A percentile compares a stretch with the other conserved stretches of the same genome.
These are phyloP conservation scores for Pyrrhia umbra DNA, from an alignment of 2,888 invertebrate genomes.

Conservation along the genomic window DNA sequence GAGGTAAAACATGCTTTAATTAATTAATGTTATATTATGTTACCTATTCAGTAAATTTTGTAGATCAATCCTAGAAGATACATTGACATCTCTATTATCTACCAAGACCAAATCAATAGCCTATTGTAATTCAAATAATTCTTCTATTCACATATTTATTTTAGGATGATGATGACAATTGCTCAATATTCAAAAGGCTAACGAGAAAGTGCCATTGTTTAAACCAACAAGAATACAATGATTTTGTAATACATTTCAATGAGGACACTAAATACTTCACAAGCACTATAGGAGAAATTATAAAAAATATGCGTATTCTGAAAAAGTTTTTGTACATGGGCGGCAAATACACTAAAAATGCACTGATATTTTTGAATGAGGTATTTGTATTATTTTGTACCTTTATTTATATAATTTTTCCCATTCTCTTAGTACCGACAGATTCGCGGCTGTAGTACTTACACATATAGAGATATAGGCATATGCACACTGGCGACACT, in stretches of 20 bases:
- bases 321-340: slow-evolving; percentile 86
- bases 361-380: slow-evolving; percentile 82
- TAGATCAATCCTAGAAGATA: background rate
- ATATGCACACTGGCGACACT: no score
- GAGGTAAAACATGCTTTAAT: slow-evolving; percentile 63
- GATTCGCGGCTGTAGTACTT: no score
- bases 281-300: slow-evolving; percentile 79
- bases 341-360: slow-evolving; percentile 76
- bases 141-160: slow-evolving; percentile 30
- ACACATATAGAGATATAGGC: no score
- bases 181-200: slow-evolving; percentile 81
- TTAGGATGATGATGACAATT: slow-evolving; percentile 79
- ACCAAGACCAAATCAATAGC: background rate
- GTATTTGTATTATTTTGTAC: slow-evolving; percentile 60
- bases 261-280: slow-evolving; percentile 79
- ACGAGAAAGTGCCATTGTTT: slow-evolving; percentile 83
- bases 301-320: slow-evolving; percentile 82
- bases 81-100: background rate
- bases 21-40: background rate
- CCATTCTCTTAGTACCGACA: no score
- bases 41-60: background rate
- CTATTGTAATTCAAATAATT: background rate
- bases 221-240: slow-evolving; percentile 78
- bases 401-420: no score
- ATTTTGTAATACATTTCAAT: slow-evolving; percentile 84